Evolutionary conservation across 2,113 vertebrate species (phyloP), one percentile per base, ranked within the genome.

Genomic region (Varanus salvator): DNA sequence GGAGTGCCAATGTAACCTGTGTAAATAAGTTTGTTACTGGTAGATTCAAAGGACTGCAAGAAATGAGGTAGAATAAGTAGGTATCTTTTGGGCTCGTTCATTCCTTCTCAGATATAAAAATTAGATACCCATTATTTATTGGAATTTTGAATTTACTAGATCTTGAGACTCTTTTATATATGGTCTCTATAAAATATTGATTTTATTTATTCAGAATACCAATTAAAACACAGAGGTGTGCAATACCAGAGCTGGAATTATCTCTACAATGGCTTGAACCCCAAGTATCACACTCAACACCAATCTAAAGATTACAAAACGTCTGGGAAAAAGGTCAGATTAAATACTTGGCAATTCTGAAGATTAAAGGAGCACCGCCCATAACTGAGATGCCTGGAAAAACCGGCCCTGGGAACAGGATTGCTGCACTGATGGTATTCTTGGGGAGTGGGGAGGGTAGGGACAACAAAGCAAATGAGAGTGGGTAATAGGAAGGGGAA

Each of bases 211-310:
- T 68, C 74, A 89, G 68, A 77, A 50, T 74, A 88, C 34, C 50
- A 44, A 23, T 88, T 88, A 74, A 74, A 88, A 88, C 9, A 54
- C 8, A 44, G 78, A 71, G 81, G 78, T 88, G 23, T 8, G 81
- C 34, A n/a, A 74, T 29, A 27, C 6, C 57, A 23, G 23, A 82
- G 48, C 75, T 75, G 29, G 23, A 83, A 83, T 88, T 48, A 83
- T 12, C 29, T 23, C 54, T 52, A 44, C 17, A 84, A 14, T 82
- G 54, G 27, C 54, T 75, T 89, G 25, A 86, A 74, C 23, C 48
- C 34, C 64, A 71, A 64, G 31, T n/a, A 57, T 69, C 80, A 44
- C 15, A 31, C 54, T 52, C 66, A 85, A 54, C 54, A 15, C 31
- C 75, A 54, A 12, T 3, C 57, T 44, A 69, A 89, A 77, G 71